phyloP scores from a whole-genome alignment of 2,888 invertebrate species.

The Nephrocerus scutellatus region DNA sequence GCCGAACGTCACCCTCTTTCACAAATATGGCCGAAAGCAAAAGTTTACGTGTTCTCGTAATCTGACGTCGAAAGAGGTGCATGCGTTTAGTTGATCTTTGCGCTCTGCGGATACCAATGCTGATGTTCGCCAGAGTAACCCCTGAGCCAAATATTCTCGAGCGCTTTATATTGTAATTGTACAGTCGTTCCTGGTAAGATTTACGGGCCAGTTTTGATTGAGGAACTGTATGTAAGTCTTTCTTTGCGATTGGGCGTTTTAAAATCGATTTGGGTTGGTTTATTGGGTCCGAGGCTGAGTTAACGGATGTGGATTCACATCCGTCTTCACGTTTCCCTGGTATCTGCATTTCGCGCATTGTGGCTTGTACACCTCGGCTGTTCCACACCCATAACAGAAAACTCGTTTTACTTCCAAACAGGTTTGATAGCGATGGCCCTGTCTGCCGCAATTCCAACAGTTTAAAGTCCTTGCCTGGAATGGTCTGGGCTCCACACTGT shows the following conservation, averaged over 20 bases:
- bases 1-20: conserved; percentile 12
- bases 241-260: too few species aligned
- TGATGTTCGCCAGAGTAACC: too few species aligned
- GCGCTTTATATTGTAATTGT: too few species aligned
- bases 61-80: conserved; percentile 3
- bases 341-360: conserved; percentile 6
- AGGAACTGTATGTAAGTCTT: too few species aligned
- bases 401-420: conserved; percentile 5
- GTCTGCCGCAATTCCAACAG: too few species aligned
- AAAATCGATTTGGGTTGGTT: background rate
- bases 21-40: conserved; percentile 2
- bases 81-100: conserved; percentile 1
- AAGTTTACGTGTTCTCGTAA: background rate
- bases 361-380: conserved; percentile 7
- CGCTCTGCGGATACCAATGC: too few species aligned
- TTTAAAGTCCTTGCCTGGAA: too few species aligned
- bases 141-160: too few species aligned
- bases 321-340: conserved; percentile 10
- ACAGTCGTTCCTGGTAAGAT: too few species aligned
- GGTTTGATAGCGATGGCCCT: conserved; percentile 12
- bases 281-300: conserved; percentile 1
- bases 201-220: too few species aligned
- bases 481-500: conserved; percentile 5
- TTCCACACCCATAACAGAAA: conserved; percentile 19
- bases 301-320: too few species aligned